Evolutionary conservation across 2,797 vertebrate species (phyloP), one percentile per base, ranked within the genome.

Genomic region (Dermochelys coriacea): DNA sequence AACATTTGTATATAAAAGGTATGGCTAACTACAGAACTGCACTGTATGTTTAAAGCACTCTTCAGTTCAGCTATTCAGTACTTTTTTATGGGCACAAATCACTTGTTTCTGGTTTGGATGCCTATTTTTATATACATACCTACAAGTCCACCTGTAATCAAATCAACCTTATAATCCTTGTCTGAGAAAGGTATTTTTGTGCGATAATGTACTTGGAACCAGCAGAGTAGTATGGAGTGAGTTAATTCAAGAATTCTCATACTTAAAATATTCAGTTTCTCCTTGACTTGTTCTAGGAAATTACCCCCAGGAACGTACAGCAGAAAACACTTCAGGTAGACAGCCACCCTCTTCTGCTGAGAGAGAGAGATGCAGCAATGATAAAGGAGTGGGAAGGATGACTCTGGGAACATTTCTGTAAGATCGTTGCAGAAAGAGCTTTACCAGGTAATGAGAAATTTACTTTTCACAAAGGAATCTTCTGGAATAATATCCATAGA

Each of bases 401-500:
- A 88, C 85, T 91, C 90, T 0, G 0, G 75, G 94, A 96, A 88
- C 1, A 4, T 25, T 93, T 82, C 93, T 59, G 84, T 83, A 90
- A 85, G 86, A 93, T 57, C 0, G 2, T 84, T 92, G n/a, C 15
- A 0, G 47, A 55, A 90, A 94, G 94, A 96, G 95, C 95, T 97
- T 95, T 96, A 95, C 91, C 95, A 96, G 95, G 55, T 29, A 94
- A 49, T 0, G 41, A 89, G 95, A 97, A 97, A 97, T 97, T 93
- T 93, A 91, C 85, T 96, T 96, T 86, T 88, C 93, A 82, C 93
- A 92, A 94, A 95, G 92, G 93, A 97, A 93, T 84, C 96, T 97
- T 97, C 86, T 84, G 91, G 94, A 89, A 84, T 88, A 94, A 97
- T 11, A 71, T 83, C 90, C 89, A 89, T 79, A 80, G 87, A 93